Evolutionary conservation across 2,113 vertebrate genomes (phyloP).

Genomic region (Cacatua alba): DNA sequence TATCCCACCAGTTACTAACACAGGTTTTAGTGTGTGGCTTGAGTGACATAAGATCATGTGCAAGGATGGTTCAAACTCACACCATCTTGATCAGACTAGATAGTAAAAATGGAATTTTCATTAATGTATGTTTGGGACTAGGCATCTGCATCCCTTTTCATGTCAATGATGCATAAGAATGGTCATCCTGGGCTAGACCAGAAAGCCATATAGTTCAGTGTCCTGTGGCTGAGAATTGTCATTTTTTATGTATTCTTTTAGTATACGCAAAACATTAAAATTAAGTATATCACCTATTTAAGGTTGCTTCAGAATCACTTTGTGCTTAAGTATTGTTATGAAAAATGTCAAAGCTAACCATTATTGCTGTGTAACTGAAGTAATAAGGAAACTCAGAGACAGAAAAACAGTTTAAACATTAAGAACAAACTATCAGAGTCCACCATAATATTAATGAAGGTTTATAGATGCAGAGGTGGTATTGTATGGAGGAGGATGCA

Average conservation of each 20-base stretch:
- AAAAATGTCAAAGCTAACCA: neutral
- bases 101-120: neutral
- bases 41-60: neutral
- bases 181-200: neutral
- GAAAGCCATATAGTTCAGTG: neutral
- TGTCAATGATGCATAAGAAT: accelerated
- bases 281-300: neutral
- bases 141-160: neutral
- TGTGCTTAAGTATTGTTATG: neutral
- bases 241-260: accelerated
- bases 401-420: neutral
- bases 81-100: neutral
- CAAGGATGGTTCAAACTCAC: neutral
- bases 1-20: neutral
- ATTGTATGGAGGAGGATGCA: neutral
- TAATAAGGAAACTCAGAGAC: neutral
- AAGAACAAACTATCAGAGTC: neutral
- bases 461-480: neutral
- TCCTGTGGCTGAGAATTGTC: neutral
- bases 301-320: neutral
- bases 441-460: neutral
- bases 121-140: neutral
- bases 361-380: neutral
- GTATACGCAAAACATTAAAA: neutral
- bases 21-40: neutral